Percentiles rank a stretch among this genome's conserved stretches.
phyloP scores from a whole-genome alignment of 2,888 invertebrate genomes.

The Cosmopolites sordidus region DNA sequence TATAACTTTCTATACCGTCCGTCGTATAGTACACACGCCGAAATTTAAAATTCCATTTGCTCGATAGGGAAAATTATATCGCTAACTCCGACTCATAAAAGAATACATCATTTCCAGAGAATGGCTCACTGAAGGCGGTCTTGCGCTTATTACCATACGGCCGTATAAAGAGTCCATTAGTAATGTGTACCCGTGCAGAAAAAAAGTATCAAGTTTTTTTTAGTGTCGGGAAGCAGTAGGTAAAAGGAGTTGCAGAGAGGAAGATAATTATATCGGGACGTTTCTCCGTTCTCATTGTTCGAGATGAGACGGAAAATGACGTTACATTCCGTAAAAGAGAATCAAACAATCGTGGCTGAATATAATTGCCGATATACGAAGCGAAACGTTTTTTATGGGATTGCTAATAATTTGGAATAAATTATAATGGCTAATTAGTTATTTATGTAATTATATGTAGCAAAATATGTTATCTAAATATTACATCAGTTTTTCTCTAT shows the following conservation, averaged over 20 bases:
- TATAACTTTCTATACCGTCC: background rate
- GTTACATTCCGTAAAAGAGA: too few relatives aligned
- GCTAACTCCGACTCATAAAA: conserved; percentile 25
- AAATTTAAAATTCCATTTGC: conserved; percentile 30
- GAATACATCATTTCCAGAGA: conserved; percentile 28
- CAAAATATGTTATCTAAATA: too few relatives aligned
- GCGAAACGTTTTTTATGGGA: too few relatives aligned
- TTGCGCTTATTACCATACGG: conserved; percentile 23
- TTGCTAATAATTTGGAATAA: too few relatives aligned
- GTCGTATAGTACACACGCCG: conserved; percentile 2
- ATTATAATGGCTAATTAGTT: too few relatives aligned
- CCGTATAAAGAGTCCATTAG: conserved; percentile 47
- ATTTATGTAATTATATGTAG: too few relatives aligned
- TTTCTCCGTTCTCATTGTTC: too few relatives aligned
- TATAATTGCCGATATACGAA: too few relatives aligned
- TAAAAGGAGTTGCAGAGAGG: conserved; percentile 19
- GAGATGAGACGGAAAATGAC: too few relatives aligned
- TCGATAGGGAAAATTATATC: conserved; percentile 28
- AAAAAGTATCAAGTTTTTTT: conserved; percentile 47
- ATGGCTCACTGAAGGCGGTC: conserved; percentile 15
- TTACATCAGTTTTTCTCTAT: too few relatives aligned
- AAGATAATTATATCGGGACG: conserved; percentile 19
- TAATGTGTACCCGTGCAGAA: conserved; percentile 45
- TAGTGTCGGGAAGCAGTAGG: conserved; percentile 19
- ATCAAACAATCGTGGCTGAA: too few relatives aligned